Evolutionary conservation across 2,797 vertebrate genomes (phyloP), one percentile per base, ranked within the genome.

Genomic region (Podarcis siculus): DNA sequence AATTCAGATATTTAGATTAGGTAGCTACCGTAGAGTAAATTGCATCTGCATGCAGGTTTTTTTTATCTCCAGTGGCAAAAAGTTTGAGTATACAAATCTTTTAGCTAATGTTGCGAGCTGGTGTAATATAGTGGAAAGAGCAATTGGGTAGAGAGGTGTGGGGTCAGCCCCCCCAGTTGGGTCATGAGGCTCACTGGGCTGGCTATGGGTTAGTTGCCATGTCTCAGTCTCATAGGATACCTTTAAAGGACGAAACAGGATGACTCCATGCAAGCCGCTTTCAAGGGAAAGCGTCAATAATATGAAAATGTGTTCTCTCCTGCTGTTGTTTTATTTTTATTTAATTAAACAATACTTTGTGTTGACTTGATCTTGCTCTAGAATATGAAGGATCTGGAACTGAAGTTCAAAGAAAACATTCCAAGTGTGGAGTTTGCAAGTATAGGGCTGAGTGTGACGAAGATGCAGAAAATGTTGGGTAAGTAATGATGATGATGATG

Each of bases 371-470:
- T 77, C 15, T 78, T 95, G 69, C 94, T 92, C 93, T 92, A 93
- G 98, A 99, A 82, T 98, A 98, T 23, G 98, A 99, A 89, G 98
- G 98, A 83, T 99, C 98, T 55, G 98, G 97, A 49, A 95, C 97
- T 7, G 98, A 99, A 90, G 96, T 95, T 8, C 98, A 98, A 93
- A 98, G 97, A 95, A 99, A 98, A 95, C 98, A 98, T 94, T 98
- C 98, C 86, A 99, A 98, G 94, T 99, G 98, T 93, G 98, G 98
- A 91, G 98, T 98, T 15, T 99, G 98, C 97, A 98, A 98, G 95
- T 99, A 98, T 0, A 98, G 98, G 91, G 98, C 98, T 0, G 98
- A 99, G 92, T 99, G 98, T 92, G 98, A 99, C 45, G 98, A 98
- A 92, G 98, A 99, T 96, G 98, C 98, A 0, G 98, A 99, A 96